Evolutionary conservation across 1,140 invertebrate genomes (phyloP), one percentile per base, ranked within the genome.

Genomic region (silkworm (Bombyx mori)): DNA sequence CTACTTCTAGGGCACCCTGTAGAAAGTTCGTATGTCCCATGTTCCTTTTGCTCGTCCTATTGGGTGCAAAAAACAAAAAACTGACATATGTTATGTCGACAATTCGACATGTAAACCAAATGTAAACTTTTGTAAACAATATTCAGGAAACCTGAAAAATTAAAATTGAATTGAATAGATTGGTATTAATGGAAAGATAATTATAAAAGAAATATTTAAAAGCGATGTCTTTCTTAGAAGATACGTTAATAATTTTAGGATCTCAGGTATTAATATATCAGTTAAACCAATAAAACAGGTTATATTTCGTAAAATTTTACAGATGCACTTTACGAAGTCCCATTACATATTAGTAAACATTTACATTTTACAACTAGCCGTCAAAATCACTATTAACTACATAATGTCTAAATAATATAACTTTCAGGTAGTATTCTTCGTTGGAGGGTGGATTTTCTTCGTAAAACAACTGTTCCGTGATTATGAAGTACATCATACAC

Each of bases 401-500:
- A 50, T 3, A 18, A 50, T 50, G 4, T n/a, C 6, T 18, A 50
- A 50, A 12, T 18, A 56, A 68, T 52, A 52, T 74, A 73, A 66
- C 70, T 93, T 92, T 56, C 87, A 99, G 96, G 90, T 96, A 58
- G 77, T 98, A 44, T 99, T 99, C 85, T 99, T 99, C 88, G 91
- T 94, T 61, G 96, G 97, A 68, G 98, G 98, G 66, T 99, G 97
- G 97, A 91, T 99, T 50, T 99, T 99, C 88, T 99, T 99, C 86
- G 94, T 99, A 68, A 99, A 99, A 86, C 95, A 99, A 82, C 89
- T 99, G 51, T 99, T 99, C 82, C 93, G 95, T 70, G 97, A 99
- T 83, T 99, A 99, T 91, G 99, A 99, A 91, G 96, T 99, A 2
- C 95, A 98, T 77, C 96, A 99, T 81, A 92, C 93, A 62, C 88